These are phyloP conservation scores for Troides helena DNA, from an alignment of 2,888 invertebrate species.

Conservation along the genomic window DNA sequence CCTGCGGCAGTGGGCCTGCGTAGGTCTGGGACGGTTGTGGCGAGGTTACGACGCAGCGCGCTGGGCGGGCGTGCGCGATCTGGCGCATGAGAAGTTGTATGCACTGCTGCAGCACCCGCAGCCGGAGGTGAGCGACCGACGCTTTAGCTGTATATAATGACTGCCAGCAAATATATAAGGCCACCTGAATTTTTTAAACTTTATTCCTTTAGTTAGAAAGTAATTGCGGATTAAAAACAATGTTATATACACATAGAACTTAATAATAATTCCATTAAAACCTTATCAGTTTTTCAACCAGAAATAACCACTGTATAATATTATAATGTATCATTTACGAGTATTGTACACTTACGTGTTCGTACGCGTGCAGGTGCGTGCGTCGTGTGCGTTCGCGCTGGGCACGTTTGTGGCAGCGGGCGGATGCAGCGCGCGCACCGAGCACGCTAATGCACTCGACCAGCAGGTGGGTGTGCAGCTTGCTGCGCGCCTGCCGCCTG, in stretches of 20 bases:
- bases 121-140: slow-evolving; percentile 83
- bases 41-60: slow-evolving; percentile 91
- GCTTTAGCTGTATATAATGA: too few species aligned
- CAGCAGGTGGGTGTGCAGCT: slow-evolving; percentile 94
- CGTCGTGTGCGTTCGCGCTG: slow-evolving; percentile 95
- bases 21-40: slow-evolving; percentile 95
- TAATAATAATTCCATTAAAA: too few species aligned
- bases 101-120: slow-evolving; percentile 88
- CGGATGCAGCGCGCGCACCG: slow-evolving; percentile 87
- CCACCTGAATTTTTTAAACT: too few species aligned
- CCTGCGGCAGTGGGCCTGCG: slow-evolving; percentile 92
- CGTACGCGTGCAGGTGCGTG: slow-evolving; percentile 83
- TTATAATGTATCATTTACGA: too few species aligned
- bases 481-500: slow-evolving; percentile 86
- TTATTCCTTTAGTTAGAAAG: too few species aligned
- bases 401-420: slow-evolving; percentile 95
- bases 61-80: slow-evolving; percentile 97
- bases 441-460: slow-evolving; percentile 96
- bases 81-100: slow-evolving; percentile 97
- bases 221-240: too few species aligned
- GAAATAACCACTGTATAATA: too few species aligned
- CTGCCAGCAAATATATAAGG: too few species aligned
- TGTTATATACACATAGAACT: too few species aligned
- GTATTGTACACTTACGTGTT: not conserved
- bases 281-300: too few species aligned